Base-by-base conservation (phyloP, 2,888 invertebrate genomes). In the Leptopilina myrica region DNA sequence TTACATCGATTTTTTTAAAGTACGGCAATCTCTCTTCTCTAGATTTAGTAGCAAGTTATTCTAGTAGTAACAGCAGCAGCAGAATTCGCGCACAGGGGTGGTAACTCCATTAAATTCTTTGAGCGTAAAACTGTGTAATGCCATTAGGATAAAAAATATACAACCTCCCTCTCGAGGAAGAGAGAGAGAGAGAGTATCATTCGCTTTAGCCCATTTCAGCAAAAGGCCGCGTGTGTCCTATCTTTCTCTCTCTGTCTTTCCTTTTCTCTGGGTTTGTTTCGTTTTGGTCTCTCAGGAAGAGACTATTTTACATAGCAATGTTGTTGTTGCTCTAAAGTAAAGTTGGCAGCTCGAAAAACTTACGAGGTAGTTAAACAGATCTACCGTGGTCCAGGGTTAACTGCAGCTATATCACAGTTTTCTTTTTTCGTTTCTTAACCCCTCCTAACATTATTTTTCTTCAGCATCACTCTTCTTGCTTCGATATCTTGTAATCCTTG, bases 311-410 rank as follows among this genome's bases (percentile, higher is more conserved):
- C 85, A 85, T 85, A 80, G 78, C 81, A 78, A 80, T 76, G 83
- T 80, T 76, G 77, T 81, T 83, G 77, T 81, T 83, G 82, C 83
- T 81, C 80, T 78, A 80, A 73, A 73, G 73, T 73, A 73, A 73
- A 26, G 33, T 26, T 56, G 73, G 73, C 73, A 62, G 62, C 56
- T 77, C 53, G 84, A 86, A 87, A 87, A 87, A 87, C 85, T 85
- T 88, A 87, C 84, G 85, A 84, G 79, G 87, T 85, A 84, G 85
- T 88, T 86, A 86, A 87, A 85, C 83, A 84, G 85, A 88, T 87
- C 85, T 87, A 87, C 85, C 85, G 84, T 83, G 81, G 86, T 84
- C 82, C 85, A 84, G 84, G 87, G 86, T 87, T 86, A 87, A 87
- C 84, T 83, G 83, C 84, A 83, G 78, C 83, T 87, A 83, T 81